Evolutionary conservation across 2,888 invertebrate species (phyloP).

Genomic region (Chloroclystis v-ata): DNA sequence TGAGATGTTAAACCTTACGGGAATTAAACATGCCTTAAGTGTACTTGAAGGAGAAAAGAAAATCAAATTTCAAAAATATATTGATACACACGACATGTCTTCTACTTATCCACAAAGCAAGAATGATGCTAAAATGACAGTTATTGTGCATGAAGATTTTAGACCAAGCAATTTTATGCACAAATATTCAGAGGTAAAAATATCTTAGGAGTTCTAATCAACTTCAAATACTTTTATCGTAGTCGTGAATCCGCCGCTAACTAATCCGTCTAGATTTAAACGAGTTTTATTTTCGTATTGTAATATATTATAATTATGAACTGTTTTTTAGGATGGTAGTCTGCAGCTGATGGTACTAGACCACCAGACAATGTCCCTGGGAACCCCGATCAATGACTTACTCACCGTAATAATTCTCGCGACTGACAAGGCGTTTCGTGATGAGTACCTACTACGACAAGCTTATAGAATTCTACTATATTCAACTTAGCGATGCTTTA

Average conservation of each 20-base stretch:
- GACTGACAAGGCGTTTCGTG: no score
- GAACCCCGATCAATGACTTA: neutral
- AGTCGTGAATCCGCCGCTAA: no score
- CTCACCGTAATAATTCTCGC: no score
- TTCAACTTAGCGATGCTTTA: neutral
- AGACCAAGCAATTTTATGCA: slow-evolving; percentile 43
- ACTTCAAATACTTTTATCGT: no score
- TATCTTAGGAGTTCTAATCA: no score
- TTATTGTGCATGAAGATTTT: slow-evolving; percentile 40
- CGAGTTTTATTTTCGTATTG: no score
- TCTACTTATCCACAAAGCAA: slow-evolving; percentile 25
- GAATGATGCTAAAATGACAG: slow-evolving; percentile 4
- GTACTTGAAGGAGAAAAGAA: slow-evolving; percentile 35
- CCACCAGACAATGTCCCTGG: neutral
- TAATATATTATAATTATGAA: neutral
- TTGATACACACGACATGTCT: slow-evolving; percentile 10
- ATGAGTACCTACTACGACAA: neutral
- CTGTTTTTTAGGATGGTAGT: neutral
- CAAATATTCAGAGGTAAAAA: neutral
- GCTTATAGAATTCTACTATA: neutral
- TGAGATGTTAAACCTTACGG: neutral
- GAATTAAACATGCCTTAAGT: slow-evolving; percentile 19
- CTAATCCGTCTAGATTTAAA: no score
- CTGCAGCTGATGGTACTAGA: neutral
- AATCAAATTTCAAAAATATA: slow-evolving; percentile 31